These are phyloP conservation scores for Campoplex capitator DNA, from an alignment of 2,888 invertebrate species.

Conservation along the genomic window DNA sequence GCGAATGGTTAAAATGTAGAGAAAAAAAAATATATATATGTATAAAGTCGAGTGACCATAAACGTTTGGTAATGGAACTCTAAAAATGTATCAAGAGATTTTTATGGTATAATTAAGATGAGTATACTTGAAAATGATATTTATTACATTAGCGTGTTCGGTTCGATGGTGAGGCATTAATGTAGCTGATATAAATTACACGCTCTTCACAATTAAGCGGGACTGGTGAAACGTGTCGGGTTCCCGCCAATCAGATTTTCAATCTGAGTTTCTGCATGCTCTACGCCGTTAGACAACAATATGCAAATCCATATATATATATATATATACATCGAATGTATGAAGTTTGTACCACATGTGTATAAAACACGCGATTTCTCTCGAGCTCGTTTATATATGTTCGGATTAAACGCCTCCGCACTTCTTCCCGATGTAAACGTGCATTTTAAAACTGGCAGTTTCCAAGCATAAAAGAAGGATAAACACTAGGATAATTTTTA, in stretches of 20 bases:
- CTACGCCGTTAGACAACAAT: conserved; percentile 38
- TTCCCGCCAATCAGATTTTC: conserved; percentile 48
- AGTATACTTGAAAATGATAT: conserved; percentile 7
- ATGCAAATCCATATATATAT: not conserved
- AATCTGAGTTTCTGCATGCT: conserved; percentile 49
- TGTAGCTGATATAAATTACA: conserved; percentile 44
- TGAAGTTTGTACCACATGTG: conserved; percentile 11
- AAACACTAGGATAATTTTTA: not conserved
- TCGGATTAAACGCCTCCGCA: conserved; percentile 62
- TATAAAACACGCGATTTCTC: conserved; percentile 53
- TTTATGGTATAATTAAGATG: not conserved
- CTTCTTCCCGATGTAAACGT: conserved; percentile 24
- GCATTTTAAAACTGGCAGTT: conserved; percentile 25
- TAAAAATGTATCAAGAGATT: not conserved
- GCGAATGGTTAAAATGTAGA: not conserved
- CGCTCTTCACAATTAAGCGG: conserved; percentile 48
- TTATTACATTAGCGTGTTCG: conserved; percentile 13
- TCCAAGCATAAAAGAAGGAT: not conserved
- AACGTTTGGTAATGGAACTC: not conserved
- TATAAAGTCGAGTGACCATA: not conserved
- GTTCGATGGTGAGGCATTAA: not conserved
- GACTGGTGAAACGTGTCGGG: conserved; percentile 52
- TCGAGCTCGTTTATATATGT: conserved; percentile 14
- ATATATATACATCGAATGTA: not conserved
- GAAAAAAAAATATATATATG: not conserved